Evolutionary conservation across 2,888 invertebrate species (phyloP).

Genomic region (Pseudanteris insignis): DNA sequence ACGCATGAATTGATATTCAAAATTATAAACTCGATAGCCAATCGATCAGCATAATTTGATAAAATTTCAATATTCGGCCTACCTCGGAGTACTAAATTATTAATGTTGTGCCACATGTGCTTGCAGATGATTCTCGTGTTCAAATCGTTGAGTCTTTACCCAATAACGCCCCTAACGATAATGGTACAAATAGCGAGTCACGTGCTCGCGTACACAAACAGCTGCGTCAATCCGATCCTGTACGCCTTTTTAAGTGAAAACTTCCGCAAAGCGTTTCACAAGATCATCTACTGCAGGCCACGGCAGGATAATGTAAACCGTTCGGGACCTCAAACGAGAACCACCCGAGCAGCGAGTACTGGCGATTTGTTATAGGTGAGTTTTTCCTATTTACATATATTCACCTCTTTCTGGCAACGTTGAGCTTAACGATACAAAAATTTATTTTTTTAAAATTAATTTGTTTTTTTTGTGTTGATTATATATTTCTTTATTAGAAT

Average conservation of each 20-base stretch:
- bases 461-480: not conserved
- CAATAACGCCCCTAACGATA: constrained; percentile 74
- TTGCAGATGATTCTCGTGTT: constrained; percentile 82
- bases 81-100: too few species aligned
- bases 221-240: constrained; percentile 92
- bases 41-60: not conserved
- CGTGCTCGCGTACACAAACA: constrained; percentile 90
- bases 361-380: constrained; percentile 73
- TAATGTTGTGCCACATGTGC: constrained; percentile 15
- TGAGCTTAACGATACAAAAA: not conserved
- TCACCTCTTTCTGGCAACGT: not conserved
- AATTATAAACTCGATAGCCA: too few species aligned
- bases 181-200: constrained; percentile 82
- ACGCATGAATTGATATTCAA: too few species aligned
- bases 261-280: constrained; percentile 88
- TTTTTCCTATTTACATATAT: too few species aligned
- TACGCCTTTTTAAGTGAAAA: constrained; percentile 95
- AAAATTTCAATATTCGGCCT: too few species aligned
- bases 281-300: constrained; percentile 73
- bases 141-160: constrained; percentile 78
- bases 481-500: not conserved
- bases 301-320: constrained; percentile 67
- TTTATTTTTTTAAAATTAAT: not conserved
- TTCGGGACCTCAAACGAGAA: constrained; percentile 72
- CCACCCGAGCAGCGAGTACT: constrained; percentile 75